phyloP scores from a whole-genome alignment of 2,113 vertebrate genomes.

The Sceloporus undulatus region DNA sequence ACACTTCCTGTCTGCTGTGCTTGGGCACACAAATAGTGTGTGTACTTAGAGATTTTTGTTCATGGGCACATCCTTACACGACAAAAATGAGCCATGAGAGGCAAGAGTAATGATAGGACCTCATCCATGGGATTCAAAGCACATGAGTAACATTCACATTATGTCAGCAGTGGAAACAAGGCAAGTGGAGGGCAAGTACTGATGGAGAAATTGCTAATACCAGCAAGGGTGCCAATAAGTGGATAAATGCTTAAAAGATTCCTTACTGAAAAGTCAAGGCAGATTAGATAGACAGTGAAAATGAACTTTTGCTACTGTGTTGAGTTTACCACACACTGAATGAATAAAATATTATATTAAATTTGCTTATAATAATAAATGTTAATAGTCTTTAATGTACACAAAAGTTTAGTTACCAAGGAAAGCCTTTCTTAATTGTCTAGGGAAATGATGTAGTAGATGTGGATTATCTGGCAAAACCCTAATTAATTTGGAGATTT shows the following conservation, averaged over 20 bases:
- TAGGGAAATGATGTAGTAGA: background rate
- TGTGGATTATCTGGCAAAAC: background rate
- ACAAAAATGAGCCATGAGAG: background rate
- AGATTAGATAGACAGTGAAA: background rate
- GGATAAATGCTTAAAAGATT: background rate
- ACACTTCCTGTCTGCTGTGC: background rate
- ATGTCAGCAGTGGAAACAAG: background rate
- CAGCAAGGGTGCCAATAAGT: background rate
- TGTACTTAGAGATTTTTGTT: background rate
- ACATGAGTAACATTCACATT: background rate
- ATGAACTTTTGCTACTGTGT: background rate
- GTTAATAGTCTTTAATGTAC: constrained; percentile 28
- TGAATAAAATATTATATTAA: too few species aligned
- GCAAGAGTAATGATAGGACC: background rate
- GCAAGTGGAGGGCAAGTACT: background rate
- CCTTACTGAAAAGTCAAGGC: background rate
- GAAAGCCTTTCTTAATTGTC: constrained; percentile 8
- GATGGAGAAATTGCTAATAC: background rate
- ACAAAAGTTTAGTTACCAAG: background rate
- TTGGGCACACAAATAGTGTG: background rate
- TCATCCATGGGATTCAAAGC: background rate
- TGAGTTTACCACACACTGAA: background rate
- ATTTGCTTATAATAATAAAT: background rate
- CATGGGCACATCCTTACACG: background rate
- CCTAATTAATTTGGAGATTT: background rate